Conservation (phyloP, 2,113 vertebrate species). For the Amia ocellicauda region DNA sequence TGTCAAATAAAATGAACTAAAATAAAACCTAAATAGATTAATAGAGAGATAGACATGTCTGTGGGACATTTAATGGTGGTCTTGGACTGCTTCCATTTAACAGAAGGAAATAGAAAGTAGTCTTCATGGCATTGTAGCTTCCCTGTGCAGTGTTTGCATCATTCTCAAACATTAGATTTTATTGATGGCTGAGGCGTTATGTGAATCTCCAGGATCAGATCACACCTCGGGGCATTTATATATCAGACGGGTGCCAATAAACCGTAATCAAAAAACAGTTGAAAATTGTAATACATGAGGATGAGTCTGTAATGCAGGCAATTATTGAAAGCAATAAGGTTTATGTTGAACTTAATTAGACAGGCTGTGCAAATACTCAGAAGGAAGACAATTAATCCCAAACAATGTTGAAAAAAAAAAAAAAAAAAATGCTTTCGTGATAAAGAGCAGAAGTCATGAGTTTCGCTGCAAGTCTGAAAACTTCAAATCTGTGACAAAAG, state of each 20-base stretch:
- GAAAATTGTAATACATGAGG: conserved; percentile 20
- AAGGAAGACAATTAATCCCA: conserved; percentile 35
- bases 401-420: conserved; percentile 44
- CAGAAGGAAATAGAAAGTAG: neutral
- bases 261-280: conserved; percentile 32
- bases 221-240: conserved; percentile 27
- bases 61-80: neutral
- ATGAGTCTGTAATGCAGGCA: conserved; percentile 26
- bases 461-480: no score
- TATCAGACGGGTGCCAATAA: conserved; percentile 19
- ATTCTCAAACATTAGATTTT: conserved; percentile 3
- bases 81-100: neutral
- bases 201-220: conserved; percentile 18
- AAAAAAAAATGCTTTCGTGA: no score
- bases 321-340: conserved; percentile 41
- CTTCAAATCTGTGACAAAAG: no score
- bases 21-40: conserved; percentile 5
- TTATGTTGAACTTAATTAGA: conserved; percentile 42
- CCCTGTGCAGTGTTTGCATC: neutral
- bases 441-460: no score
- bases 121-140: neutral
- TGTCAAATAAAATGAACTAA: no score
- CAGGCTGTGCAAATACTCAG: conserved; percentile 34
- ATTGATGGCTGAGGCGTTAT: conserved; percentile 1
- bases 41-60: neutral